Evolutionary conservation across 1,140 invertebrate genomes (phyloP).

Genomic region (Eufriesea mexicana): DNA sequence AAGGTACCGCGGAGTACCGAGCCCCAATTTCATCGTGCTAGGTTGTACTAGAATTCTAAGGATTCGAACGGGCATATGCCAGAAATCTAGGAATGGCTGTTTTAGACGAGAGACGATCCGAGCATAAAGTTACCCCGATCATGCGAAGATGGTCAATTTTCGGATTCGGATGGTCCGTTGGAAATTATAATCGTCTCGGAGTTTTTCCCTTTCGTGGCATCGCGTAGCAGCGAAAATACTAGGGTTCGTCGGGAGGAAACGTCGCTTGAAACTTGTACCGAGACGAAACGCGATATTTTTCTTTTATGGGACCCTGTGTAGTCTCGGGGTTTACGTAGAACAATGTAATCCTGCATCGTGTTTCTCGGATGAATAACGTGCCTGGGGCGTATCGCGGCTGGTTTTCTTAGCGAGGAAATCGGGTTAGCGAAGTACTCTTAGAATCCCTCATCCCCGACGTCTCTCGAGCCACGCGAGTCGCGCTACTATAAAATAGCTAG

Average conservation of each 20-base stretch:
- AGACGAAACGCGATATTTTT: slow-evolving; percentile 26
- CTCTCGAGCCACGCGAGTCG: too few species aligned
- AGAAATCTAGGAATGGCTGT: too few species aligned
- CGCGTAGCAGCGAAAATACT: neutral
- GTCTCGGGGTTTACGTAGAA: slow-evolving; percentile 22
- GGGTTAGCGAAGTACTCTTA: neutral
- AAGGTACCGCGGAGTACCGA: too few species aligned
- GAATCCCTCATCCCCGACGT: too few species aligned
- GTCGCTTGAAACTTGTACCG: slow-evolving; percentile 5
- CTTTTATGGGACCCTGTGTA: slow-evolving; percentile 15
- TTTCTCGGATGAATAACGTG: slow-evolving; percentile 25
- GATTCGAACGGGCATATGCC: too few species aligned
- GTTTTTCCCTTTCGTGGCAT: neutral
- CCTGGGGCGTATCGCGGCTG: neutral
- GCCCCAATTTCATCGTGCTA: too few species aligned
- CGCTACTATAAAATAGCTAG: neutral
- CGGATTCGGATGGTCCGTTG: too few species aligned
- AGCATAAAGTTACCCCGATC: too few species aligned
- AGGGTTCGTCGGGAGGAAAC: slow-evolving; percentile 2
- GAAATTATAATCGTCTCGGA: too few species aligned
- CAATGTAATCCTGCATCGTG: slow-evolving; percentile 35
- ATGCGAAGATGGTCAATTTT: too few species aligned
- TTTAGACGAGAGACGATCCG: too few species aligned
- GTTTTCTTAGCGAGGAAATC: neutral
- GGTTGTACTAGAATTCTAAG: too few species aligned